Percentiles rank a stretch among this genome's conserved stretches.
phyloP scores from a whole-genome alignment of 2,888 invertebrate genomes.

The Tetragnatha montana region DNA sequence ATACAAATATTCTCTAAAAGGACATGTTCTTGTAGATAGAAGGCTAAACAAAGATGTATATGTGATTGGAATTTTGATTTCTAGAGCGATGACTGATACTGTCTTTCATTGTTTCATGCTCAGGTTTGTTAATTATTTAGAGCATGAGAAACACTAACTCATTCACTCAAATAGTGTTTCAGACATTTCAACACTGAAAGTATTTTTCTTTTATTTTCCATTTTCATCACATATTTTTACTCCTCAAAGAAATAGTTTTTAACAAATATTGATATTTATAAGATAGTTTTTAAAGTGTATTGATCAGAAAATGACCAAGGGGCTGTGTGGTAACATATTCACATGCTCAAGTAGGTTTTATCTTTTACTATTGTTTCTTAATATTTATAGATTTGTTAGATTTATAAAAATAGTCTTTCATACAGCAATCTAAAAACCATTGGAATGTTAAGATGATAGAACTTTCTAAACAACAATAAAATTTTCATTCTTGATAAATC shows the following conservation, averaged over 20 bases:
- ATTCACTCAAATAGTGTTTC: neutral
- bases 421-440: no score
- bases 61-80: neutral
- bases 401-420: no score
- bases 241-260: slow-evolving; percentile 23
- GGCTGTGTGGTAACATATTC: slow-evolving; percentile 34
- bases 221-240: slow-evolving; percentile 39
- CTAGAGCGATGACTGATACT: neutral
- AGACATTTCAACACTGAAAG: neutral
- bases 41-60: neutral
- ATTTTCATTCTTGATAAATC: no score
- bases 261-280: slow-evolving; percentile 7
- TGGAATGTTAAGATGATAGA: no score
- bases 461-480: no score
- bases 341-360: neutral
- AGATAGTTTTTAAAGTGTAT: slow-evolving; percentile 25
- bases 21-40: neutral
- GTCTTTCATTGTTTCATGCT: neutral
- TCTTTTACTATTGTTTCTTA: neutral
- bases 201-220: slow-evolving; percentile 6
- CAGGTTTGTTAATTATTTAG: neutral
- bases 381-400: no score
- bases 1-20: neutral
- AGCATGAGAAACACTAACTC: neutral
- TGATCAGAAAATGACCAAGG: slow-evolving; percentile 13